These are phyloP conservation scores for Daphoenositta chrysoptera DNA, from an alignment of 2,113 vertebrate genomes.

Conservation along the genomic window DNA sequence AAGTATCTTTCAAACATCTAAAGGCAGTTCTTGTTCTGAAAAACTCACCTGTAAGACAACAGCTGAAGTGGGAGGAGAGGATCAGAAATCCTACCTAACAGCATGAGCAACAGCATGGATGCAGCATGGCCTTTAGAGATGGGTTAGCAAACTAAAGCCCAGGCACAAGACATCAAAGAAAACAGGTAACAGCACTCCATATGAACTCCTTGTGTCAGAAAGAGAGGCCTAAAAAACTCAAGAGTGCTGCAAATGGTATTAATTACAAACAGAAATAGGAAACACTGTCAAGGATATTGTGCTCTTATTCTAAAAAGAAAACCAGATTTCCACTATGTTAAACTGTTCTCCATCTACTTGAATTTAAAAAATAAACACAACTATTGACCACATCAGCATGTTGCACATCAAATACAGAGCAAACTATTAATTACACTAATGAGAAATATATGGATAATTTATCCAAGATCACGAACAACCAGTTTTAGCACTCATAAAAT, in stretches of 20 bases:
- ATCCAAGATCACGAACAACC: not conserved
- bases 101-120: not conserved
- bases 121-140: accelerated
- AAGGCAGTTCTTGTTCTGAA: not conserved
- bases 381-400: not conserved
- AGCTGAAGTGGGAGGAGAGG: not conserved
- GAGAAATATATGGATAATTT: not conserved
- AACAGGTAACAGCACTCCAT: not conserved
- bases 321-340: not conserved
- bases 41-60: not conserved
- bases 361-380: not conserved
- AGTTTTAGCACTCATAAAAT: not conserved
- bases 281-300: not conserved
- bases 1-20: not conserved
- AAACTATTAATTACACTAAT: not conserved
- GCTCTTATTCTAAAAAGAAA: not conserved
- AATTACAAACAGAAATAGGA: slow-evolving; percentile 13
- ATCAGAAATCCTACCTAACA: not conserved
- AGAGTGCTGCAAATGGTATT: not conserved
- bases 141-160: not conserved
- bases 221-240: not conserved
- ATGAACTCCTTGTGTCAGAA: not conserved
- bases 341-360: not conserved
- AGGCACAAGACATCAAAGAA: not conserved
- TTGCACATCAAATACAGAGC: not conserved